Base-by-base conservation (phyloP, 1,140 invertebrate species). In the Drosophila rufa region DNA sequence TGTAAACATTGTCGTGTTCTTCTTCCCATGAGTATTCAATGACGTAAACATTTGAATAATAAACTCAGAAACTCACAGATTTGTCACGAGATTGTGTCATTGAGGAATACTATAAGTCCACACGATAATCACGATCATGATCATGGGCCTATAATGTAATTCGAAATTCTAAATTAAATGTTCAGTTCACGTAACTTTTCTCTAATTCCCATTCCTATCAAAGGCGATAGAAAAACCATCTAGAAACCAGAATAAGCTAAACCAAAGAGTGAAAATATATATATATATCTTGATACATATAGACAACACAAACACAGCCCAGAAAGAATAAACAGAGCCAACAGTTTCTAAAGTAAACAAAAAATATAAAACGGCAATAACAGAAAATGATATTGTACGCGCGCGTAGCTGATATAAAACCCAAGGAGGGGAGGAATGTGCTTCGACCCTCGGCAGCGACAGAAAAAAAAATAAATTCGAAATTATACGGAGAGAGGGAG, bases 281-380 rank as follows among this genome's bases (percentile, higher is more conserved):
- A 48, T 38, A 51, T 47, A 38, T 51, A 48, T 47, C 8, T 33
- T 22, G 15, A 51, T 14, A 27, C n/a, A 38, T 14, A 30, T 19
- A 30, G 40, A 50, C 45, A 46, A 22, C 17, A 43, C 58, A 57
- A 64, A 71, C 60, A 82, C 66, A 33, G 27, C 38, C 64, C 68
- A 65, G 74, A 83, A 70, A 51, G 75, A 75, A 79, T 85, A 86
- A 85, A 86, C 82, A 86, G 82, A 57, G 22, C 45, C 45, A 73
- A 73, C 81, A 81, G 73, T 79, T 82, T 82, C 48, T 73, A 65
- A 71, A 82, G 79, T 79, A 86, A 82, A 86, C 82, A 82, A 61
- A 82, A 50, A 48, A 58, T 36, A 48, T 36, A 71, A 47, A 58
- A 57, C 42, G n/a, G 43, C 33, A 69, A 48, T 48, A 69, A 59